Conservation (phyloP, 2,888 invertebrate genomes). For the Caenorhabditis sinica region DNA sequence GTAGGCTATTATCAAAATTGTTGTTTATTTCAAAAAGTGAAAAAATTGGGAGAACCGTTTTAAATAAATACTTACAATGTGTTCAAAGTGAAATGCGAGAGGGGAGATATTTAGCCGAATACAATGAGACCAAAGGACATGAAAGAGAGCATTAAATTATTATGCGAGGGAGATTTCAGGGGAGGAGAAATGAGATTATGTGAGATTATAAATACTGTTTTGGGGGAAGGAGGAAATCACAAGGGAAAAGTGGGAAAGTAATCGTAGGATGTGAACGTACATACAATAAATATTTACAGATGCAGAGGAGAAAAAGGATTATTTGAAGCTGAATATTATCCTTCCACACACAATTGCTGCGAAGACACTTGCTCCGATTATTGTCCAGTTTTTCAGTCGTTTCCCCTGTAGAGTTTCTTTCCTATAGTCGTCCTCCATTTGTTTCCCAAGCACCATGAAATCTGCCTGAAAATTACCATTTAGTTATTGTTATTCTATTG, state of each 20-base stretch:
- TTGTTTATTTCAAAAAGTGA: not conserved
- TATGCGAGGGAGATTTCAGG: slow-evolving; percentile 14
- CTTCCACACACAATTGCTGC: slow-evolving; percentile 58
- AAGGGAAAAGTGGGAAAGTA: not conserved
- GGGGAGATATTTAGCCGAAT: slow-evolving; percentile 8
- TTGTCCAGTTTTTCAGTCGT: slow-evolving; percentile 40
- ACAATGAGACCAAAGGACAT: slow-evolving; percentile 38
- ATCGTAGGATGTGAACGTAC: slow-evolving; percentile 4
- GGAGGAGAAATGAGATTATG: slow-evolving; percentile 26
- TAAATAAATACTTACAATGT: slow-evolving; percentile 31
- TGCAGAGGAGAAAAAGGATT: not conserved
- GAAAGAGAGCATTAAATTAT: slow-evolving; percentile 20
- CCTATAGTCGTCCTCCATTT: slow-evolving; percentile 53
- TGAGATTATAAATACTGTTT: slow-evolving; percentile 17
- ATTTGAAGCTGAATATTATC: slow-evolving; percentile 42
- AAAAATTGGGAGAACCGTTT: slow-evolving; percentile 36
- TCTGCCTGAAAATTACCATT: slow-evolving; percentile 46
- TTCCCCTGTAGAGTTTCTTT: not conserved
- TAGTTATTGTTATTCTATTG: not conserved
- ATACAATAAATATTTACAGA: slow-evolving; percentile 42
- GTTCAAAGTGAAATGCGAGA: slow-evolving; percentile 2
- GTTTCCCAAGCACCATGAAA: slow-evolving; percentile 64
- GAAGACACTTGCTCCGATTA: slow-evolving; percentile 48
- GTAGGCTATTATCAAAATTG: slow-evolving; percentile 42
- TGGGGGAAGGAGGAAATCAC: no score